Conservation (phyloP, 2,888 invertebrate species). For the Andricus quercusramuli region DNA sequence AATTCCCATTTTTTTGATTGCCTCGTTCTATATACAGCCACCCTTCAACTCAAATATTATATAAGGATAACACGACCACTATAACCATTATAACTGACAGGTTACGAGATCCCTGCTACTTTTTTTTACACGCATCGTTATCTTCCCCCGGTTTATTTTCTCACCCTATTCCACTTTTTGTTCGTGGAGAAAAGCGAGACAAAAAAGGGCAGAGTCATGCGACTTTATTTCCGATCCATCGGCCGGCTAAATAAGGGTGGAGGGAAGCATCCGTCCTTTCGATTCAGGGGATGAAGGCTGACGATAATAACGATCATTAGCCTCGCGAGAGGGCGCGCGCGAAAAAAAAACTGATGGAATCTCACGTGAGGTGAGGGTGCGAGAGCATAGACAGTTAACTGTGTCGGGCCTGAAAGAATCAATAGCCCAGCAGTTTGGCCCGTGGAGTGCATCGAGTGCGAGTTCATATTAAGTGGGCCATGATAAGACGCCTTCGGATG, state of each 20-base stretch:
- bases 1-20: too few relatives aligned
- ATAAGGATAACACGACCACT: slow-evolving; percentile 5
- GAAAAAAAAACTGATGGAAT: slow-evolving; percentile 36
- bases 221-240: slow-evolving; percentile 38
- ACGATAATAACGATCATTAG: slow-evolving; percentile 40
- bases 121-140: slow-evolving; percentile 42
- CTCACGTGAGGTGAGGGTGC: slow-evolving; percentile 27
- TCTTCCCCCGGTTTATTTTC: slow-evolving; percentile 32
- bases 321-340: slow-evolving; percentile 23
- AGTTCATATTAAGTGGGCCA: slow-evolving; percentile 38
- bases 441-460: slow-evolving; percentile 32
- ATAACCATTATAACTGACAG: slow-evolving; percentile 41
- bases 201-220: slow-evolving; percentile 40
- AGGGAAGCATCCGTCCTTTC: slow-evolving; percentile 36
- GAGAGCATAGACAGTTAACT: slow-evolving; percentile 37
- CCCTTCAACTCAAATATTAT: background rate
- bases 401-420: slow-evolving; percentile 40
- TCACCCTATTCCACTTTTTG: background rate
- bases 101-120: slow-evolving; percentile 19
- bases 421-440: slow-evolving; percentile 37
- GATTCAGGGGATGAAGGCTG: slow-evolving; percentile 10
- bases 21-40: too few relatives aligned
- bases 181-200: slow-evolving; percentile 14
- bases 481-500: slow-evolving; percentile 34
- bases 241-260: slow-evolving; percentile 19